Percentiles rank a stretch among this genome's conserved stretches.
These are phyloP conservation scores for Orthonevra nobilis DNA, from an alignment of 2,888 invertebrate species.

Conservation along the genomic window DNA sequence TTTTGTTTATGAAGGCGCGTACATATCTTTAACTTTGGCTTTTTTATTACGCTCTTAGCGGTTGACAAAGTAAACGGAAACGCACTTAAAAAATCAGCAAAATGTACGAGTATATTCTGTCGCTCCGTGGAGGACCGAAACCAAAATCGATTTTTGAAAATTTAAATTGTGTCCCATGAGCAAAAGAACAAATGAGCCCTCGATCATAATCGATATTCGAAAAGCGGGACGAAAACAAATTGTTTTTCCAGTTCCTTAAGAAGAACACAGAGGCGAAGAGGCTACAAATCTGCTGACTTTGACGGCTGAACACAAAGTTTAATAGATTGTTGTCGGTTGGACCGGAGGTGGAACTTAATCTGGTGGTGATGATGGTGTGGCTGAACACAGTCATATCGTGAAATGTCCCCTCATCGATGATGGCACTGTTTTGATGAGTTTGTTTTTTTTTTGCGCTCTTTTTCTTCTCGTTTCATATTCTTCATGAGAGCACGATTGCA, in stretches of 20 bases:
- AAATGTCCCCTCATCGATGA: not conserved
- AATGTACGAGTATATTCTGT: no score
- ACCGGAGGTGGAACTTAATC: no score
- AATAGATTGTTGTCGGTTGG: not conserved
- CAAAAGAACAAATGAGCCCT: not conserved
- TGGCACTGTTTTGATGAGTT: not conserved
- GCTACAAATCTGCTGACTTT: not conserved
- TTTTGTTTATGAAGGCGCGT: no score
- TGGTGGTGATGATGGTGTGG: not conserved
- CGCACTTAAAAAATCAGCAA: not conserved
- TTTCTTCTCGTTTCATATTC: no score
- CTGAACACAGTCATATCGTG: slow-evolving; percentile 7
- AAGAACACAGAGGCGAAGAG: no score
- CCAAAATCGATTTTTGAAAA: slow-evolving; percentile 13
- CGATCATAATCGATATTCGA: no score
- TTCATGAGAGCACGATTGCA: no score
- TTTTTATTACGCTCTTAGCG: slow-evolving; percentile 1
- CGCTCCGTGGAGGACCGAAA: not conserved
- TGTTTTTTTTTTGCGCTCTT: not conserved
- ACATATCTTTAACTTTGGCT: not conserved
- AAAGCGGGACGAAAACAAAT: not conserved
- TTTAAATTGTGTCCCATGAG: slow-evolving; percentile 7
- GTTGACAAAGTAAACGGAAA: not conserved
- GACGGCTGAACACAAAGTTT: no score
- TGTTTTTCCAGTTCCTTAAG: not conserved